phyloP scores from a whole-genome alignment of 2,113 vertebrate genomes.

The Pleuronectes platessa region DNA sequence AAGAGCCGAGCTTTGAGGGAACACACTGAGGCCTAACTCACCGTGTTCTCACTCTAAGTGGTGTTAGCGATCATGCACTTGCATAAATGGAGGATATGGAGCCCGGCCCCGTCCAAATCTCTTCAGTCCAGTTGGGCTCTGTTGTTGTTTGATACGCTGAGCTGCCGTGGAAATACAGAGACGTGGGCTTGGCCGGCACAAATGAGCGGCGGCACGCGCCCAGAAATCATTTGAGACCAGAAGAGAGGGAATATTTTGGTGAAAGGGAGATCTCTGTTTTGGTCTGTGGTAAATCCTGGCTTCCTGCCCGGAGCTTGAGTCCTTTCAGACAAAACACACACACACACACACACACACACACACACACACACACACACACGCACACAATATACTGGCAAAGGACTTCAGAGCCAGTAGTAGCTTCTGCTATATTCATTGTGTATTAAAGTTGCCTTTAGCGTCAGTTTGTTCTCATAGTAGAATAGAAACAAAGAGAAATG shows the following conservation, averaged over 20 bases:
- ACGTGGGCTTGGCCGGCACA: background rate
- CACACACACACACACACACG: too few relatives aligned
- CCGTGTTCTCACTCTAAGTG: background rate
- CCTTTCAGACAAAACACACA: constrained; percentile 2
- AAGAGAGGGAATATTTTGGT: constrained; percentile 24
- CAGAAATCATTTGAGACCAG: constrained; percentile 14
- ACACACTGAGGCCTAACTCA: too few relatives aligned
- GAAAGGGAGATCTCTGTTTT: background rate
- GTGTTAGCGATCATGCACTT: background rate
- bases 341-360: too few relatives aligned
- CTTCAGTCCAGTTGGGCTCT: background rate
- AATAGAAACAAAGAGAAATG: too few relatives aligned
- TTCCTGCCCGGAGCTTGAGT: constrained; percentile 16
- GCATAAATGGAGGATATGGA: constrained; percentile 7
- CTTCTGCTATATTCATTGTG: constrained; percentile 2
- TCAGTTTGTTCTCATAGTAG: too few relatives aligned
- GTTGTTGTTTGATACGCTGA: background rate
- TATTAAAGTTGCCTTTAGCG: background rate
- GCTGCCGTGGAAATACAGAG: constrained; percentile 24
- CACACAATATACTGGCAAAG: background rate
- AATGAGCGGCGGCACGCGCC: background rate
- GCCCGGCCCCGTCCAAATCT: background rate
- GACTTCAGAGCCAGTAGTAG: background rate
- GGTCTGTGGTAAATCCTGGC: constrained; percentile 19
- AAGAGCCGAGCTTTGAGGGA: background rate